Evolutionary conservation across 1,140 invertebrate species (phyloP), one percentile per base, ranked within the genome.

Genomic region (Drosophila lini): DNA sequence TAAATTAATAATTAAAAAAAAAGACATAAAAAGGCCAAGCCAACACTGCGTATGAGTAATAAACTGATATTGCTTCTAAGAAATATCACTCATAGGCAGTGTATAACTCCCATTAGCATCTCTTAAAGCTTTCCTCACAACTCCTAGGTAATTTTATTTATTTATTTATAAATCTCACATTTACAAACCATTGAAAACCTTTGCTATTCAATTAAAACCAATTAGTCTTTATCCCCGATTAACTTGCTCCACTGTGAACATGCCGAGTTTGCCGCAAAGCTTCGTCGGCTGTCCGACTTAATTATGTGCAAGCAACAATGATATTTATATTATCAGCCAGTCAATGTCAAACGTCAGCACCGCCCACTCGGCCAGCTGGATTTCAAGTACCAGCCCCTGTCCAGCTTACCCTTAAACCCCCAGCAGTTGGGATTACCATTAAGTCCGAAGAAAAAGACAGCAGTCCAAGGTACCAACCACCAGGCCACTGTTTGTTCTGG

Each of bases 271-370:
- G 67, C 76, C 73, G 60, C 48, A 65, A 60, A 74, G 83, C 78
- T 61, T 86, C 70, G 82, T 82, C 78, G 85, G 48, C 67, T 65
- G 79, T 64, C 60, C 50, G 65, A 40, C 76, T 89, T 88, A 88
- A 88, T 88, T 88, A 88, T 88, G 84, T 88, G 83, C 83, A 88
- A 88, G 83, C 80, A 89, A 75, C 84, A 88, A 80, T 89, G 80
- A 89, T 89, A 84, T 89, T 89, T 89, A 83, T 88, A 89, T 89
- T 86, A 86, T 86, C 83, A 80, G 62, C 44, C 79, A 71, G 74
- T 65, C 81, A 78, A 84, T 83, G 78, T 83, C 73, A 58, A 68
- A 67, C 60, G 58, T 44, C 78, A 81, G 65, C 62, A 70, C 62
- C 63, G 22, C 58, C 59, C 65, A 59, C 22, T 61, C 19, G 48